Evolutionary conservation across 2,888 invertebrate genomes (phyloP).

Genomic region (Mimas tiliae): DNA sequence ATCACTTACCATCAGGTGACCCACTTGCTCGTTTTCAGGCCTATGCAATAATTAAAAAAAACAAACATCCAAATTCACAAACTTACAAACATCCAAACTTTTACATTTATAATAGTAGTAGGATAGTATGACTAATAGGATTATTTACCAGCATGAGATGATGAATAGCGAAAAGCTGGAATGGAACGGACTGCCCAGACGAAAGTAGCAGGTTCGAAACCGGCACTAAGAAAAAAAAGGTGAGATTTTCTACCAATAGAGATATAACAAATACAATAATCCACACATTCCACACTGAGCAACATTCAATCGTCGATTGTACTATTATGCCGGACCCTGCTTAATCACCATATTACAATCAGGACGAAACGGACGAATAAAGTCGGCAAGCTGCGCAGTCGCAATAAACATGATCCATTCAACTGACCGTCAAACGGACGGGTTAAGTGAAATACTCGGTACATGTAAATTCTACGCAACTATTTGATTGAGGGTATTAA

Average conservation of each 20-base stretch:
- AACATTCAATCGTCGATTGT: conserved; percentile 56
- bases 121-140: too few relatives aligned
- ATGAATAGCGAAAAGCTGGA: too few relatives aligned
- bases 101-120: too few relatives aligned
- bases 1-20: too few relatives aligned
- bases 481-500: conserved; percentile 13
- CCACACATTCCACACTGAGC: conserved; percentile 9
- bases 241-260: neutral
- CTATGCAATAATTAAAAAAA: too few relatives aligned
- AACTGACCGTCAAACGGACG: conserved; percentile 58
- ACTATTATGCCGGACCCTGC: conserved; percentile 47
- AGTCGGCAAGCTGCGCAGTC: conserved; percentile 64
- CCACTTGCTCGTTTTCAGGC: too few relatives aligned
- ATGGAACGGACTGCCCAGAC: too few relatives aligned
- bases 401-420: conserved; percentile 73
- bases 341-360: conserved; percentile 61
- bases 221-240: too few relatives aligned
- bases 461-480: conserved; percentile 7
- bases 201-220: too few relatives aligned
- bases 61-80: too few relatives aligned
- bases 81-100: too few relatives aligned
- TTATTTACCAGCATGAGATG: too few relatives aligned
- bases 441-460: conserved; percentile 40
- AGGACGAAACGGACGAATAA: conserved; percentile 63
- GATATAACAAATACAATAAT: neutral